These are phyloP conservation scores for Campoplex nolae DNA, from an alignment of 2,888 invertebrate species.

Conservation along the genomic window DNA sequence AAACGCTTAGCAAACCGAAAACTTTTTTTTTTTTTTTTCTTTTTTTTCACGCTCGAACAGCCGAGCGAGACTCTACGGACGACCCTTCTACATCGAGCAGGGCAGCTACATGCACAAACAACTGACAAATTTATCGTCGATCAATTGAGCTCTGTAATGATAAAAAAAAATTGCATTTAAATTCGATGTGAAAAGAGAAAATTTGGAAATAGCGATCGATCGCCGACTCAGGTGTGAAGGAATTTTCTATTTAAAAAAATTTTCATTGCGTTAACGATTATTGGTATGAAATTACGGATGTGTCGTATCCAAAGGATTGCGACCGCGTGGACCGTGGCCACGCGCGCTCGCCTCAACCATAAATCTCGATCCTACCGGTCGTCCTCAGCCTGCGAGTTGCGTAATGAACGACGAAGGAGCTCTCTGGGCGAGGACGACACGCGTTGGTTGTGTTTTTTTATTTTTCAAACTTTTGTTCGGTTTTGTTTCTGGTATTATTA, in stretches of 20 bases:
- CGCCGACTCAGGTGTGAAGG: not conserved
- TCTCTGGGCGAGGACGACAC: slow-evolving; percentile 13
- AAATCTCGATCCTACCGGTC: slow-evolving; percentile 51
- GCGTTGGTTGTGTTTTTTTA: not conserved
- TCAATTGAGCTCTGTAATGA: too few relatives aligned
- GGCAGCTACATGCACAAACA: too few relatives aligned
- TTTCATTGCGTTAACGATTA: not conserved
- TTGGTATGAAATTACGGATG: not conserved
- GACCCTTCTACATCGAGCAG: too few relatives aligned
- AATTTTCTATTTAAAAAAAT: not conserved
- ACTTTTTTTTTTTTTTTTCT: not conserved
- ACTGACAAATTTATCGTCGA: too few relatives aligned
- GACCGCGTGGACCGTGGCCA: slow-evolving; percentile 25
- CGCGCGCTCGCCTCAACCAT: slow-evolving; percentile 33
- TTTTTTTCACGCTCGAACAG: not conserved
- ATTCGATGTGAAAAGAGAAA: not conserved
- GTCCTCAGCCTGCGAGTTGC: slow-evolving; percentile 52
- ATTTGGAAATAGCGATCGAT: not conserved
- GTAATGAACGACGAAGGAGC: slow-evolving; percentile 50
- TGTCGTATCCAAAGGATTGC: not conserved
- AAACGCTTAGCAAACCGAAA: slow-evolving; percentile 12
- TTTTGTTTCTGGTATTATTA: not conserved
- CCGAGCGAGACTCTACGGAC: too few relatives aligned
- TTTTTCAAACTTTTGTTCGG: not conserved
- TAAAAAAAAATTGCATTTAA: too few relatives aligned